phyloP scores from a whole-genome alignment of 2,888 invertebrate species.

The Oscheius myriophilus region DNA sequence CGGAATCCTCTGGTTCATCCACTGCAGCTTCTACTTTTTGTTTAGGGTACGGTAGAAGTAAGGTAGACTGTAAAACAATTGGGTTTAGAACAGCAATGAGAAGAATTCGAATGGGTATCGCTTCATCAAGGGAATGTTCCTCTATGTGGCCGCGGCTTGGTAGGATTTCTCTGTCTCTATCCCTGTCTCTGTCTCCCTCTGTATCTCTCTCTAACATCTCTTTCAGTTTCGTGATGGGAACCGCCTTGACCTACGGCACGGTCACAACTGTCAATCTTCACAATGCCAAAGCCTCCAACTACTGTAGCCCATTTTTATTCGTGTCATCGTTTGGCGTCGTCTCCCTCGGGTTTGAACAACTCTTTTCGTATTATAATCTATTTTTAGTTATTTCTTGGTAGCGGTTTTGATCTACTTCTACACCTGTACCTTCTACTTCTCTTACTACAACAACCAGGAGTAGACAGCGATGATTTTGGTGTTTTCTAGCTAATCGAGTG shows the following conservation, averaged over 20 bases:
- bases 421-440: constrained; percentile 19
- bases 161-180: no score
- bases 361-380: no score
- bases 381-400: not conserved
- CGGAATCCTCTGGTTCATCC: constrained; percentile 12
- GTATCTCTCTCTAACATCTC: no score
- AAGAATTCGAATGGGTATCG: constrained; percentile 16
- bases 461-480: no score
- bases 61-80: no score
- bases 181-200: no score
- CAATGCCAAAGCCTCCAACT: not conserved
- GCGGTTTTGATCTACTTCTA: constrained; percentile 22
- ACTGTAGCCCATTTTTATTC: constrained; percentile 5
- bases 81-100: constrained; percentile 6
- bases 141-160: not conserved
- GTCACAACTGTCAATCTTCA: not conserved
- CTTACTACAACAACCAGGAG: constrained; percentile 22
- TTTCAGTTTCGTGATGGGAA: constrained; percentile 6
- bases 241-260: constrained; percentile 12
- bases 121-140: constrained; percentile 12
- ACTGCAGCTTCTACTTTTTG: constrained; percentile 15
- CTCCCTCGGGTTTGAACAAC: constrained; percentile 3
- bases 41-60: not conserved
- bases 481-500: no score
- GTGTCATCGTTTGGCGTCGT: constrained; percentile 2